phyloP scores from a whole-genome alignment of 2,888 invertebrate genomes.

The Oligia strigilis region DNA sequence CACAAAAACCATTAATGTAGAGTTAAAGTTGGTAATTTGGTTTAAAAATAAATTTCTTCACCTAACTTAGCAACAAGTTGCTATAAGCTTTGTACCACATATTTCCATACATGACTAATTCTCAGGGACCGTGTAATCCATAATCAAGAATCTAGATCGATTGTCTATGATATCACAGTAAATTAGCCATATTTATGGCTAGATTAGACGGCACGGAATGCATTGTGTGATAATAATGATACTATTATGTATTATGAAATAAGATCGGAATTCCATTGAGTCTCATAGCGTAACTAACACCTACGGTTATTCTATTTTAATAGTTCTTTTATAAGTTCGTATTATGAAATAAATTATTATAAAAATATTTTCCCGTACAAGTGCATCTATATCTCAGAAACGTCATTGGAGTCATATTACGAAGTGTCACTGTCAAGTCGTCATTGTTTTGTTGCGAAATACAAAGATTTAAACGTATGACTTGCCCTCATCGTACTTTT shows the following conservation, averaged over 20 bases:
- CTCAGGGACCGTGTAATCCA: slow-evolving; percentile 27
- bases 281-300: slow-evolving; percentile 7
- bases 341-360: neutral
- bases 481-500: neutral
- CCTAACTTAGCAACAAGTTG: neutral
- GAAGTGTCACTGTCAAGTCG: neutral
- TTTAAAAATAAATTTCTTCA: neutral
- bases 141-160: slow-evolving; percentile 49
- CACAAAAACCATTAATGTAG: neutral
- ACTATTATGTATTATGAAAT: slow-evolving; percentile 10
- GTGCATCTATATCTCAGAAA: neutral
- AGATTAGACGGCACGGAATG: slow-evolving; percentile 37
- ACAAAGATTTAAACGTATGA: neutral
- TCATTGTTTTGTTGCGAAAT: neutral
- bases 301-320: neutral
- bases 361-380: neutral
- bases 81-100: neutral
- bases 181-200: slow-evolving; percentile 31
- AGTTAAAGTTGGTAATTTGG: neutral
- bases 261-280: slow-evolving; percentile 40
- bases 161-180: slow-evolving; percentile 42
- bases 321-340: neutral
- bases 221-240: slow-evolving; percentile 35
- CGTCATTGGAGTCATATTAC: neutral
- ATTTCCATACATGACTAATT: slow-evolving; percentile 34